A percentile compares a stretch with the other conserved stretches of the same genome.
Conservation (phyloP, 2,888 invertebrate genomes). For the Crossocerus cetratus region DNA sequence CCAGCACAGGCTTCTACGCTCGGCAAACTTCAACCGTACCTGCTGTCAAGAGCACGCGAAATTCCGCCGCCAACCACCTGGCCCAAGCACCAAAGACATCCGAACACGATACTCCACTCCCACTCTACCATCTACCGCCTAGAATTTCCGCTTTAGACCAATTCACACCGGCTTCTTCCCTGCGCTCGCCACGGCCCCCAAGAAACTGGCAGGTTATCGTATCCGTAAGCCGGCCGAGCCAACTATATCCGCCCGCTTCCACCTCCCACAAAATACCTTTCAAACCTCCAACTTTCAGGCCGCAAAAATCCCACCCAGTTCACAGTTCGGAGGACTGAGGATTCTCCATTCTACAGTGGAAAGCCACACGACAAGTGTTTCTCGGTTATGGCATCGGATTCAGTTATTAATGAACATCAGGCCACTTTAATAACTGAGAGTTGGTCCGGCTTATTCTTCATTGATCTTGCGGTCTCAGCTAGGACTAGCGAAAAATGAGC, state of each 20-base stretch:
- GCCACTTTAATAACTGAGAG: too few species aligned
- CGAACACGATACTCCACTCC: constrained; percentile 66
- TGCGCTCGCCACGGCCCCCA: background rate
- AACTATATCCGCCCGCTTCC: constrained; percentile 35
- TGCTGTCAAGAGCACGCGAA: too few species aligned
- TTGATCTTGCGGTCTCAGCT: too few species aligned
- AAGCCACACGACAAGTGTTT: too few species aligned
- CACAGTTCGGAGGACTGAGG: background rate
- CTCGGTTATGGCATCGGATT: too few species aligned
- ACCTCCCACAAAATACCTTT: constrained; percentile 35
- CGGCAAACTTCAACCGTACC: too few species aligned
- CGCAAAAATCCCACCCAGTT: background rate
- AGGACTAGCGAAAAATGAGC: constrained; percentile 11
- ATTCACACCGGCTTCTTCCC: background rate
- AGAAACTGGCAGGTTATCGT: background rate
- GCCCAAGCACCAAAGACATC: constrained; percentile 29
- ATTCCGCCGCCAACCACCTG: constrained; percentile 11
- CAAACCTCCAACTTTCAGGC: constrained; percentile 13
- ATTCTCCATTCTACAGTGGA: background rate
- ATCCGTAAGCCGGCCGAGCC: constrained; percentile 34
- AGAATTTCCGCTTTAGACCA: constrained; percentile 55
- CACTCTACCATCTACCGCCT: constrained; percentile 50
- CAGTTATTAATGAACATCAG: too few species aligned
- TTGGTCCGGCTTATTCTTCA: too few species aligned
- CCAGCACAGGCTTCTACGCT: too few species aligned